Base-by-base conservation (phyloP, 2,797 vertebrate species). In the Echiichthys vipera region DNA sequence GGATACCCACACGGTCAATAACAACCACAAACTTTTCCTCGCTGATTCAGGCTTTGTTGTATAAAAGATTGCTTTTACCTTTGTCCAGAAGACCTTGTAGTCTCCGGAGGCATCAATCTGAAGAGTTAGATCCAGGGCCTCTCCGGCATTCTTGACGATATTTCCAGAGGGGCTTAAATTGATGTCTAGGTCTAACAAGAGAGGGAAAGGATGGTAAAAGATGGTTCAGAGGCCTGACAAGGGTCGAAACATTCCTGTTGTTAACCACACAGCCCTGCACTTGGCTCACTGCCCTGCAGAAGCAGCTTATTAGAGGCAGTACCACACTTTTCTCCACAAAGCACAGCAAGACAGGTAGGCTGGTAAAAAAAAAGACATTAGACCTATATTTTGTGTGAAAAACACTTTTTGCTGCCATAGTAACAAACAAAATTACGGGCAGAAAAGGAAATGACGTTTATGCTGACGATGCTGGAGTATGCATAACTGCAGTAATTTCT, bases 121-220 rank as follows among this genome's bases (percentile, higher is more conserved):
- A 30, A 97, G 92, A 0, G 85, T 92, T 61, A 96, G 83, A 57
- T 94, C 89, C 76, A 99, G 84, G 65, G 91, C 84, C 65, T 96
- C 95, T 0, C 95, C 96, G 5, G 95, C 92, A 65, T 77, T 91
- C 86, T 93, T 97, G 42, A 93, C 87, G 42, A 99, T 89, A 66
- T 88, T 93, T 75, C 95, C 97, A 0, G 93, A 94, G 50, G 95
- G 95, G 83, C 80, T 95, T 77, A 97, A 93, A 84, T 92, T 94
- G 91, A 98, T 93, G 90, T 98, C 96, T 87, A 99, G 92, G 94
- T 96, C 98, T 99, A 80, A 72, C 81, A 84, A 54, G 71, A 85
- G 67, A 81, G 37, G n/a, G 43, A 70, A 30, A 83, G 46, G 54
- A 65, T 25, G 45, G 65, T 77, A 89, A 75, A 74, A 63, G 76